Conservation (phyloP, 2,797 vertebrate species). For the Mormyrus hasselquistii region DNA sequence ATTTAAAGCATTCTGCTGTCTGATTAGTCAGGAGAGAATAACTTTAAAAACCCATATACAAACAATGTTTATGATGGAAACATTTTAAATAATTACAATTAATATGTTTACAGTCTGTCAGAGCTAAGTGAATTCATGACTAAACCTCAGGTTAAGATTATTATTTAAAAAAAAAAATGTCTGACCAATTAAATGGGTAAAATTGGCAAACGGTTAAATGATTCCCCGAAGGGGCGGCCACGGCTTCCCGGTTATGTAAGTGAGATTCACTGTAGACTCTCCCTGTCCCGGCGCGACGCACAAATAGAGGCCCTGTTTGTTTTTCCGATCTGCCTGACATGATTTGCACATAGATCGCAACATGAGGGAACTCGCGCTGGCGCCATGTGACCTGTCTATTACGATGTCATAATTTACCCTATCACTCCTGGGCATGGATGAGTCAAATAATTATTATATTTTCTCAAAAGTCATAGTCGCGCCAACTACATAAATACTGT, state of each 20-base stretch:
- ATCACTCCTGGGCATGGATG: background rate
- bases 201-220: background rate
- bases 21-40: background rate
- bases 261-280: background rate
- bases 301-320: background rate
- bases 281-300: background rate
- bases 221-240: background rate
- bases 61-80: background rate
- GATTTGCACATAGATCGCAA: slow-evolving; percentile 11
- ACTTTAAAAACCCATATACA: background rate
- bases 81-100: background rate
- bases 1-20: background rate
- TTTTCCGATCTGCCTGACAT: background rate
- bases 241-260: background rate
- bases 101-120: background rate
- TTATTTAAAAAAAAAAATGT: background rate
- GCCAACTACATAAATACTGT: background rate
- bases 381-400: background rate
- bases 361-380: background rate
- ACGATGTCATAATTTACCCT: background rate
- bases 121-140: background rate
- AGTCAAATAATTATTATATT: slow-evolving; percentile 3
- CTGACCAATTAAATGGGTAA: background rate
- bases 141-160: background rate
- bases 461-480: background rate